phyloP scores from a whole-genome alignment of 2,113 vertebrate species.

The Daboia siamensis region DNA sequence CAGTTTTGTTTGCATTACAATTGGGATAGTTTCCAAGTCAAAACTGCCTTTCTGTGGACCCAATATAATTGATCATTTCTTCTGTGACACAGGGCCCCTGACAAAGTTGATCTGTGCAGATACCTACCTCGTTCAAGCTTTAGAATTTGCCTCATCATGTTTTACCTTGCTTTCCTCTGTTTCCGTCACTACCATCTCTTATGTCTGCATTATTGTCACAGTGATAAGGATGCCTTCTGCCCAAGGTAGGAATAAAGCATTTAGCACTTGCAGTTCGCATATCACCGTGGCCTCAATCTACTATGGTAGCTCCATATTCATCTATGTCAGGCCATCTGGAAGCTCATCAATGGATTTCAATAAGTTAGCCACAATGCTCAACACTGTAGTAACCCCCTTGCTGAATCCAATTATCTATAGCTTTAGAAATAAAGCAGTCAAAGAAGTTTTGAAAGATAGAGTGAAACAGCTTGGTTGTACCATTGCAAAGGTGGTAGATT shows the following conservation, averaged over 20 bases:
- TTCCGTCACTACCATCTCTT: slow-evolving; percentile 50
- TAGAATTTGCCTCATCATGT: slow-evolving; percentile 53
- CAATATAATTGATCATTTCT: slow-evolving; percentile 56
- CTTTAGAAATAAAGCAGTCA: slow-evolving; percentile 7
- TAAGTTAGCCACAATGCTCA: not conserved
- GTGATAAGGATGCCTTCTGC: slow-evolving; percentile 45
- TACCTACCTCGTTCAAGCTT: slow-evolving; percentile 37
- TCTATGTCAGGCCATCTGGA: slow-evolving; percentile 48
- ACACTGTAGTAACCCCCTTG: not conserved
- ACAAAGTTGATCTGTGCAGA: slow-evolving; percentile 52
- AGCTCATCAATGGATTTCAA: not conserved
- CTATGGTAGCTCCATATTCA: slow-evolving; percentile 56
- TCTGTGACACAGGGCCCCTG: slow-evolving; percentile 66
- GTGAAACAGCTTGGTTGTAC: not conserved
- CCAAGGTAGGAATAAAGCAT: slow-evolving; percentile 40
- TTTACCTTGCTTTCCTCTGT: slow-evolving; percentile 52
- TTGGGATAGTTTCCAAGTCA: slow-evolving; percentile 37
- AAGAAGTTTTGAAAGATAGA: slow-evolving; percentile 1
- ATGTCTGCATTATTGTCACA: slow-evolving; percentile 36
- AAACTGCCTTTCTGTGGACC: slow-evolving; percentile 28
- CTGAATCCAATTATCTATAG: not conserved
- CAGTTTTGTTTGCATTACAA: slow-evolving; percentile 48
- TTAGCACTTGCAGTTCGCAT: slow-evolving; percentile 56
- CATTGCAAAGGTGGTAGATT: not conserved
- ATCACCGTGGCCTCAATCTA: slow-evolving; percentile 52